Percentiles rank a stretch among this genome's conserved stretches.
phyloP scores from a whole-genome alignment of 2,797 vertebrate species.

The Cossypha heuglini region DNA sequence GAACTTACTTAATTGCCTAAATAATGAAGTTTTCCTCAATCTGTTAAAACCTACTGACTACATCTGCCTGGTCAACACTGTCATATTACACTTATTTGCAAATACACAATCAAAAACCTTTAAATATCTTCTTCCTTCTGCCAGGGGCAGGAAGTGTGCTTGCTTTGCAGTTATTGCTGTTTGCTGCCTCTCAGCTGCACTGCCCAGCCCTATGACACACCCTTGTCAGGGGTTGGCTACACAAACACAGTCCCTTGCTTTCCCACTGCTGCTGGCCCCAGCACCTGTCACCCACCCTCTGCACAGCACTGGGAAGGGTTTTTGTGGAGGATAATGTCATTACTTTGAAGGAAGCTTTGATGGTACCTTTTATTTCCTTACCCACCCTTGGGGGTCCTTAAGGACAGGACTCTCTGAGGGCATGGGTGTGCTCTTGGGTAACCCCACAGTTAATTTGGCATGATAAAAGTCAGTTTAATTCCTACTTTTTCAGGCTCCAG shows the following conservation, averaged over 20 bases:
- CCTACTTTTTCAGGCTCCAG: slow-evolving; percentile 24
- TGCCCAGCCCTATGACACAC: accelerated
- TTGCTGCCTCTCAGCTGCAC: neutral
- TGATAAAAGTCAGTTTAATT: slow-evolving; percentile 54
- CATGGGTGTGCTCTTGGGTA: neutral
- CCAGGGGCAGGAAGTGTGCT: neutral
- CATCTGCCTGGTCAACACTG: neutral
- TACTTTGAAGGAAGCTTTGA: slow-evolving; percentile 5
- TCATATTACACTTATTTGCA: neutral
- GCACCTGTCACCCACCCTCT: neutral
- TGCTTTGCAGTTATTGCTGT: neutral
- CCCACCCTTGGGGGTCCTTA: neutral
- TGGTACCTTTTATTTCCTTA: slow-evolving; percentile 14
- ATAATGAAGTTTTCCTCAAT: neutral
- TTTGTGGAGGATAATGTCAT: neutral
- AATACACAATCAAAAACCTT: accelerated
- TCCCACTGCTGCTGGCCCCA: neutral
- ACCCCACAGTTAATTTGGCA: neutral
- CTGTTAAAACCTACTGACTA: neutral
- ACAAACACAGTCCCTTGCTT: accelerated
- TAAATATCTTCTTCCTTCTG: neutral
- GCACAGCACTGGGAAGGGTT: neutral
- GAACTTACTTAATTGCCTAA: neutral
- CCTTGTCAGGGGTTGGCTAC: accelerated
- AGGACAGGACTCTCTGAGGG: neutral